Conservation (phyloP, 2,888 invertebrate species). For the Eristalis pertinax region DNA sequence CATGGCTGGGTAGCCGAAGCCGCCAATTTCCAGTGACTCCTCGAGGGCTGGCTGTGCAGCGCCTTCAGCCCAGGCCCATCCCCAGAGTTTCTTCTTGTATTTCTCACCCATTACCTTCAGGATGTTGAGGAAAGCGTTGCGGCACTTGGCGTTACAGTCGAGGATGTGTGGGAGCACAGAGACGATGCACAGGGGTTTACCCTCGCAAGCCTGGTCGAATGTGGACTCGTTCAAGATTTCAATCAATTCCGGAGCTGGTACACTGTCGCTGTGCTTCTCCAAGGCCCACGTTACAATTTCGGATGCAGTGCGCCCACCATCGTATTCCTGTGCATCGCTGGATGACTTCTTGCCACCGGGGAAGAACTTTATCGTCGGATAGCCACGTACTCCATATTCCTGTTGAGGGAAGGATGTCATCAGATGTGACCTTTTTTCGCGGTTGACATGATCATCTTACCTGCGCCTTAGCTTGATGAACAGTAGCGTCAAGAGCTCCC, state of each 20-base stretch:
- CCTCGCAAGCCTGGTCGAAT: slow-evolving; percentile 90
- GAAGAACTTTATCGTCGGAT: slow-evolving; percentile 98
- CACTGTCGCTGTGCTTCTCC: slow-evolving; percentile 92
- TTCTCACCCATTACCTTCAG: slow-evolving; percentile 91
- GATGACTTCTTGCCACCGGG: slow-evolving; percentile 88
- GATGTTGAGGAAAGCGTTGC: slow-evolving; percentile 91
- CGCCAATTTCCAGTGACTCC: slow-evolving; percentile 95
- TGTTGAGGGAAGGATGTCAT: slow-evolving; percentile 73
- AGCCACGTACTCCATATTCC: slow-evolving; percentile 94
- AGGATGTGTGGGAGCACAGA: slow-evolving; percentile 96
- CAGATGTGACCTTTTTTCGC: neutral
- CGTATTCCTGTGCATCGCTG: slow-evolving; percentile 90
- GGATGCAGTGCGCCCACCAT: slow-evolving; percentile 93
- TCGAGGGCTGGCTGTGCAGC: slow-evolving; percentile 92
- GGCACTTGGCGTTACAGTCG: slow-evolving; percentile 96
- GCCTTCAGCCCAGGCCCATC: slow-evolving; percentile 99
- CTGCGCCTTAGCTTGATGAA: slow-evolving; percentile 89
- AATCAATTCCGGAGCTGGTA: slow-evolving; percentile 93
- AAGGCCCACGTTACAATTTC: slow-evolving; percentile 96
- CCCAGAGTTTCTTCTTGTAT: slow-evolving; percentile 97
- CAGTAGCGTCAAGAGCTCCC: slow-evolving; percentile 98
- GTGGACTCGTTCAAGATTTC: slow-evolving; percentile 85
- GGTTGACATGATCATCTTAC: slow-evolving; percentile 48
- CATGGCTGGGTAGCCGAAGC: slow-evolving; percentile 99
- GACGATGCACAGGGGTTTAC: slow-evolving; percentile 94